phyloP scores from a whole-genome alignment of 2,888 invertebrate species.

The Tigriopus californicus region DNA sequence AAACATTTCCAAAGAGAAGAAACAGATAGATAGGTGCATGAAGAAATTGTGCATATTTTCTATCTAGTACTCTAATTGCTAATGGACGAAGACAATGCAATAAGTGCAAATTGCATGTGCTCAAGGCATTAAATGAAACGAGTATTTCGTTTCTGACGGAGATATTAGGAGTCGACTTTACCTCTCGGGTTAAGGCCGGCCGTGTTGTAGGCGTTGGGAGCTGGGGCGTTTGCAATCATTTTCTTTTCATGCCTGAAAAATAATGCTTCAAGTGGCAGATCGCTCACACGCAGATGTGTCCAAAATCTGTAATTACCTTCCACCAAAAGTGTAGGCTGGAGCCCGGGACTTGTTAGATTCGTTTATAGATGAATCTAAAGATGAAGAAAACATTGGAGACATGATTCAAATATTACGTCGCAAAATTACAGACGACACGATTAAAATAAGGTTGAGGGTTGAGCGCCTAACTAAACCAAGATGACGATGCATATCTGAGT shows the following conservation, averaged over 20 bases:
- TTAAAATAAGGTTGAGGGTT: neutral
- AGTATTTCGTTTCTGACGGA: neutral
- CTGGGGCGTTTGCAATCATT: constrained; percentile 5
- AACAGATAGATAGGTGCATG: neutral
- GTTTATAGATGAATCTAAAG: constrained; percentile 48
- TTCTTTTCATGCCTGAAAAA: neutral
- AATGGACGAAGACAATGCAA: neutral
- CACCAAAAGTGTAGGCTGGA: constrained; percentile 64
- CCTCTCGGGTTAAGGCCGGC: constrained; percentile 14
- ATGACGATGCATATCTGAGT: too few species aligned
- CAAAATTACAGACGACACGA: neutral
- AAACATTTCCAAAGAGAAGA: neutral
- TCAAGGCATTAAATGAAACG: neutral
- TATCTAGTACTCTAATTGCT: neutral
- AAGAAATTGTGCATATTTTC: neutral
- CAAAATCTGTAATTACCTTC: constrained; percentile 23
- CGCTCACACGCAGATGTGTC: neutral
- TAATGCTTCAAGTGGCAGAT: neutral
- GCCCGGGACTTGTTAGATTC: constrained; percentile 58
- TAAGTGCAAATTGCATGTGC: neutral
- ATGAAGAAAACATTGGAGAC: constrained; percentile 16
- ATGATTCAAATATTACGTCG: neutral
- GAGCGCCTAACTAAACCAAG: too few species aligned
- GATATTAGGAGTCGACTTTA: neutral
- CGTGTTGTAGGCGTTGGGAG: constrained; percentile 17